Conservation (phyloP, 2,113 vertebrate genomes). For the Centrocercus urophasianus region DNA sequence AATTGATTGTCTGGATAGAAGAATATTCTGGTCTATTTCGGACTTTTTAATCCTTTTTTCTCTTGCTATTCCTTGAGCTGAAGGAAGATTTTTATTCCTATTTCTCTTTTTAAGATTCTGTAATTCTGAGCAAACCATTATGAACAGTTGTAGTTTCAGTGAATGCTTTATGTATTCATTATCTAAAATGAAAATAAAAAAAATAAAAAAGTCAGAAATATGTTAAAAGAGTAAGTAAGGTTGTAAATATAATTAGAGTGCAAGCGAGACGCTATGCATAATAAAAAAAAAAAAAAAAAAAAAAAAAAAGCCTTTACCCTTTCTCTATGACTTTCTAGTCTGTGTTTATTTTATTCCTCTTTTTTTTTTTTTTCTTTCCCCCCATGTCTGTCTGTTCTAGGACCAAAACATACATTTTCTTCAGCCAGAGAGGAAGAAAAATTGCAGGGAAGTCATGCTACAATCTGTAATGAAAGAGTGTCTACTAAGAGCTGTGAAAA, state of each 20-base stretch:
- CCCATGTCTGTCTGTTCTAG: neutral
- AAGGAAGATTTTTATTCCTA: neutral
- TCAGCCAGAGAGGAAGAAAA: neutral
- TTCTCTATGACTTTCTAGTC: neutral
- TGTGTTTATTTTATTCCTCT: neutral
- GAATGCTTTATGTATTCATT: neutral
- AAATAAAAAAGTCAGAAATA: neutral
- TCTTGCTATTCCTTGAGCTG: neutral
- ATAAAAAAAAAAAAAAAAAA: neutral
- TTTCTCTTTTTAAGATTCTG: neutral
- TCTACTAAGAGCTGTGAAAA: neutral
- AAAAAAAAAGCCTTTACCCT: neutral
- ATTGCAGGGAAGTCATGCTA: neutral
- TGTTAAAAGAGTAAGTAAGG: neutral
- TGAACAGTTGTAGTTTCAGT: neutral
- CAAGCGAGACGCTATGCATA: neutral
- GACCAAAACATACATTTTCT: neutral
- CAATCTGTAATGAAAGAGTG: neutral
- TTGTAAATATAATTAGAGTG: accelerated
- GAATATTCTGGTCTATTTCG: conserved; percentile 6
- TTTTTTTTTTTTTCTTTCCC: neutral
- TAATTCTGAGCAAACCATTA: neutral
- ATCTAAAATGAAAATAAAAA: neutral
- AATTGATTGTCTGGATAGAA: conserved; percentile 11
- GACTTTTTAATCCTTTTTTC: neutral